phyloP scores from a whole-genome alignment of 2,797 vertebrate genomes.

The Aeoliscus strigatus region DNA sequence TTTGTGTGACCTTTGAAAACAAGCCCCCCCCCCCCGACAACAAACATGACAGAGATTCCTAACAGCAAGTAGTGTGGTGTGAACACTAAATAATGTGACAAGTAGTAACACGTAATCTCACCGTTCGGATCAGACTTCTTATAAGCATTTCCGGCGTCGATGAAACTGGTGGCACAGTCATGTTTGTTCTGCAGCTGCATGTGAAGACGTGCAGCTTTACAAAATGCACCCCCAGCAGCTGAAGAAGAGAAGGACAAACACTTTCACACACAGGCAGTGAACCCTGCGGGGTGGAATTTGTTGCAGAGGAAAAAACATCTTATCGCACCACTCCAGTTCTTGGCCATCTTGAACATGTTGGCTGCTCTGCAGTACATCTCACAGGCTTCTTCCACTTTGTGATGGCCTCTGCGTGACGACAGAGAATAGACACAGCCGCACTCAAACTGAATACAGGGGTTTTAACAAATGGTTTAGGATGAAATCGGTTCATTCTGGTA shows the following conservation, averaged over 20 bases:
- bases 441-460: background rate
- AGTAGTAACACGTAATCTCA: constrained; percentile 51
- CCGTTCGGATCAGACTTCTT: constrained; percentile 97
- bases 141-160: constrained; percentile 95
- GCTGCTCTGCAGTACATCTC: constrained; percentile 99
- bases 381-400: constrained; percentile 95
- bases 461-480: too few relatives aligned
- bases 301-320: constrained; percentile 22
- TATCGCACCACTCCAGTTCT: constrained; percentile 93
- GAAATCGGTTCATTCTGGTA: too few relatives aligned
- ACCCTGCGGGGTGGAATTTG: background rate
- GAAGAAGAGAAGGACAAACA: constrained; percentile 9
- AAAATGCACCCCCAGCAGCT: constrained; percentile 94
- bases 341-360: constrained; percentile 99
- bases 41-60: too few relatives aligned
- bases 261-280: background rate
- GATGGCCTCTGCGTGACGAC: constrained; percentile 80
- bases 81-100: too few relatives aligned
- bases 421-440: background rate
- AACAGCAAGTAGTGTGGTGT: too few relatives aligned
- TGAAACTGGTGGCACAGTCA: constrained; percentile 92
- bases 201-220: constrained; percentile 93
- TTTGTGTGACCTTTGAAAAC: too few relatives aligned
- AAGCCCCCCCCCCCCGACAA: too few relatives aligned
- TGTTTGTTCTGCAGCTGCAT: constrained; percentile 99